Percentiles rank a stretch among this genome's conserved stretches.
These are phyloP conservation scores for Polypterus bichir DNA, from an alignment of 2,113 vertebrate species.

Conservation along the genomic window DNA sequence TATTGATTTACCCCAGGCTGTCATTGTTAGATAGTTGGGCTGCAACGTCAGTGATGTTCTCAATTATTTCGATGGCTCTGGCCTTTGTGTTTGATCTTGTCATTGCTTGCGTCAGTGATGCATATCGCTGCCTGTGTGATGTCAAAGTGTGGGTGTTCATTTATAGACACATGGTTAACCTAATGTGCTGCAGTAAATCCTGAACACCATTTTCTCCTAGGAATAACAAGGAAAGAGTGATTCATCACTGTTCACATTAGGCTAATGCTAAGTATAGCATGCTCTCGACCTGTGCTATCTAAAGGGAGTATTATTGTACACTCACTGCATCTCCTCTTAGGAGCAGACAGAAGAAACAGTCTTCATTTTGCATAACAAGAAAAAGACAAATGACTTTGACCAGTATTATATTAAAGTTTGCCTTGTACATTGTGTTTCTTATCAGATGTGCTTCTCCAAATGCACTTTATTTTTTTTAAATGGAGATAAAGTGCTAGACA, in stretches of 20 bases:
- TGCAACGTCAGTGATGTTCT: conserved; percentile 29
- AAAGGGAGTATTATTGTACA: conserved; percentile 29
- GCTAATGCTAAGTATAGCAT: conserved; percentile 42
- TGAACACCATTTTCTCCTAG: conserved; percentile 35
- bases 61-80: conserved; percentile 28
- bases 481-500: too few species aligned
- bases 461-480: too few species aligned
- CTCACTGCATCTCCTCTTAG: conserved; percentile 18
- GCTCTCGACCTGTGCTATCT: conserved; percentile 30
- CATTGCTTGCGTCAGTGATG: conserved; percentile 46
- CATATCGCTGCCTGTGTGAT: conserved; percentile 45
- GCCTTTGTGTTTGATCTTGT: conserved; percentile 43
- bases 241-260: conserved; percentile 46
- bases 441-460: too few species aligned
- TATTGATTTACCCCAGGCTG: conserved; percentile 30
- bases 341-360: neutral
- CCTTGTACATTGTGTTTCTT: too few species aligned
- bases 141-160: conserved; percentile 51
- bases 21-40: conserved; percentile 18
- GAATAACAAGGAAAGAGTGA: conserved; percentile 41
- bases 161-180: conserved; percentile 44
- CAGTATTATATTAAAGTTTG: too few species aligned
- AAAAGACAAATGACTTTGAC: neutral
- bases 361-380: neutral
- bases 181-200: conserved; percentile 51